Percentiles rank a stretch among this genome's conserved stretches.
Conservation (phyloP, 2,888 invertebrate species). For the Dichetophora obliterata region DNA sequence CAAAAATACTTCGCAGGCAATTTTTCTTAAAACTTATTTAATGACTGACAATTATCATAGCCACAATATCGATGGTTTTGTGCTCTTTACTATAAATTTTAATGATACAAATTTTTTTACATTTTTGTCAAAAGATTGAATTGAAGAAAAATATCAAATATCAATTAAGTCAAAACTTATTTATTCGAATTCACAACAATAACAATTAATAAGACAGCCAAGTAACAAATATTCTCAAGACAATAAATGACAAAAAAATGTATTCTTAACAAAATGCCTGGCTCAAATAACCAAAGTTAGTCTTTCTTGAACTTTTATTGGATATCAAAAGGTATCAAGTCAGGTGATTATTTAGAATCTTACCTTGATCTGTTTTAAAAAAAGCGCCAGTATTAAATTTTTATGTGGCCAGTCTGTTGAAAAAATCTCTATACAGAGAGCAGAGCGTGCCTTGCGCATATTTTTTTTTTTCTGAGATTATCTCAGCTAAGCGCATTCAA, state of each 20-base stretch:
- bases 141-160: slow-evolving; percentile 37
- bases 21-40: too few relatives aligned
- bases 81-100: background rate
- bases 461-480: background rate
- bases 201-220: slow-evolving; percentile 62
- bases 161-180: slow-evolving; percentile 44
- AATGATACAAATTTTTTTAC: slow-evolving; percentile 39
- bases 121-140: background rate
- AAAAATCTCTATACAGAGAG: background rate
- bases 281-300: slow-evolving; percentile 18
- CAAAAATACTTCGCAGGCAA: too few relatives aligned
- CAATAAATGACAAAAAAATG: slow-evolving; percentile 27
- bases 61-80: too few relatives aligned
- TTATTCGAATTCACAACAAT: slow-evolving; percentile 61
- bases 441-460: too few relatives aligned
- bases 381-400: slow-evolving; percentile 6
- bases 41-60: too few relatives aligned
- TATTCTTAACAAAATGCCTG: background rate
- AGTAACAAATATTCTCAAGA: slow-evolving; percentile 32
- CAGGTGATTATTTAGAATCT: slow-evolving; percentile 5
- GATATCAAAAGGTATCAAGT: slow-evolving; percentile 7
- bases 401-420: background rate
- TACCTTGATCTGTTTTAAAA: background rate
- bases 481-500: background rate
- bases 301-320: background rate